Evolutionary conservation across 2,113 vertebrate species (phyloP), one percentile per base, ranked within the genome.

Genomic region (Mirounga angustirostris): DNA sequence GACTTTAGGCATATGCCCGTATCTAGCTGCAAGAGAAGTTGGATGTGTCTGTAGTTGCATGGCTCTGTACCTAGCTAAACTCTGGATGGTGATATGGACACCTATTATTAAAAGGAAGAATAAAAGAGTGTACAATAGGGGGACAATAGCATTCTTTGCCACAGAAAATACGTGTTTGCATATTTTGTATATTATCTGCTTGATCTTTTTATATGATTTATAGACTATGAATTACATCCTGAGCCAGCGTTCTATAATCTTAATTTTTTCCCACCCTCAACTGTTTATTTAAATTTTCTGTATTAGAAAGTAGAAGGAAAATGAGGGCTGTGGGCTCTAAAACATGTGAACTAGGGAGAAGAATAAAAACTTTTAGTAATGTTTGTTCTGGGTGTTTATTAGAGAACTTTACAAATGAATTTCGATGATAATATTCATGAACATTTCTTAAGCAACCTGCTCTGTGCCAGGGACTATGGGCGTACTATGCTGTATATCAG

Each of bases 81-180:
- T 78, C 43, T 69, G 33, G 52, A 50, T 82, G 84, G n/a, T 22
- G 24, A 2, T 54, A 76, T 85, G 50, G 46, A 80, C 26, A 89
- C 18, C 59, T 79, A 36, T 84, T 78, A 78, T 28, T 92, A 67
- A 76, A 95, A 89, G 40, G 56, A 79, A 95, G 65, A 94, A 84
- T 13, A 36, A 12, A 67, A 81, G n/a, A 79, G 52, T n/a, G 8
- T 85, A 40, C 56, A 63, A 13, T 67, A n/a, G 67, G 5, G 65
- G 26, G n/a, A 50, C 33, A 96, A 1, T 0, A 40, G 46, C 30
- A 83, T 54, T 87, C 63, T 84, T 95, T 52, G 63, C 30, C 50
- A 73, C 50, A 86, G 69, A 89, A 95, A 92, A 10, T 59, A 36
- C 71, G 24, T 61, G 58, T 81, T 61, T 74, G 28, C 28, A 30